Base-by-base conservation (phyloP, 1,140 invertebrate genomes). In the Hyposmocoma kahamanoa region DNA sequence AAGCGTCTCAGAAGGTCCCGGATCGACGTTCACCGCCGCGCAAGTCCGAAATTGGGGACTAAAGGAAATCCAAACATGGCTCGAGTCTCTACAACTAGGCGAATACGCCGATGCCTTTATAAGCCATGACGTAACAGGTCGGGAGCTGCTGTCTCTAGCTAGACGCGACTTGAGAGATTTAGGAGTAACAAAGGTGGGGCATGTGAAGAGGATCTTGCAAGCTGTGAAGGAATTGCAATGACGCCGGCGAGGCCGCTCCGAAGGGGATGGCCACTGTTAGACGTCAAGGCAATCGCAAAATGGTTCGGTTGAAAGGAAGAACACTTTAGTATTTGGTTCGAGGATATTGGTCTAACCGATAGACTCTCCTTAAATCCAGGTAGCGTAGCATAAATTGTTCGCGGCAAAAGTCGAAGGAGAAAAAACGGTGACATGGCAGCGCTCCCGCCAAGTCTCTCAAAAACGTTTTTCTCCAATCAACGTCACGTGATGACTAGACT, bases 191-290 rank as follows among this genome's bases (percentile, higher is more conserved):
- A 99, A 98, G 87, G 91, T 98, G 22, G 97, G 97, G 3, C 97
- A 99, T 74, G 91, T 98, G 1, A 99, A 98, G 82, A 90, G 97
- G 56, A 95, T 99, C 52, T 91, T 97, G 49, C 94, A 97, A 77
- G 96, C 94, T 11, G 96, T 97, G 46, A 95, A 95, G 76, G 96
- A 97, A 78, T 87, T 97, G 8, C 84, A 87, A 70, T 87, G 84
- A 83, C 72, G 69, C 46, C 50, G 70, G 63, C 74, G 80, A 22
- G 78, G 78, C 72, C 80, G 72, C 69, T 84, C 80, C 53, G 78
- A 81, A 50, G 78, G 68, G 63, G 72, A 76, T 66, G 80, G 72
- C 72, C 73, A 63, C 47, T 50, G 34, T 39, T 76, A 62, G n/a
- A 34, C 15, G 32, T 4, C 24, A 13, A 34, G 4, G 8, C 13